phyloP scores from a whole-genome alignment of 2,797 vertebrate species.

The Urophycis tenuis region DNA sequence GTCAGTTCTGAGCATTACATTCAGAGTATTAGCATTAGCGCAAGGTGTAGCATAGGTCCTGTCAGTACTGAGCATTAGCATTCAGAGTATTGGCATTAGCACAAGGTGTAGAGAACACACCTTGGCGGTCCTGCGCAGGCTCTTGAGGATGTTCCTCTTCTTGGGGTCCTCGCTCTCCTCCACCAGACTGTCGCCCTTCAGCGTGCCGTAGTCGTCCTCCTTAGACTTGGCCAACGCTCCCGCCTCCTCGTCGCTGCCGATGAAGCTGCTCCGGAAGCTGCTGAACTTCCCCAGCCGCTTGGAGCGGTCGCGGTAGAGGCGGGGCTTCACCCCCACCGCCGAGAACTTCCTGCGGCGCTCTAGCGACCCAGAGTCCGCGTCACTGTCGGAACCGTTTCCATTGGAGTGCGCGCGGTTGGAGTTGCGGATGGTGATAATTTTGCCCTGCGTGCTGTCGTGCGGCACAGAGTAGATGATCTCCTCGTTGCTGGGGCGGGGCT shows the following conservation, averaged over 20 bases:
- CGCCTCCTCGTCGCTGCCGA: constrained; percentile 90
- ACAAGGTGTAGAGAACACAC: constrained; percentile 52
- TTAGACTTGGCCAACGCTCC: constrained; percentile 84
- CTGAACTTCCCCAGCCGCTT: constrained; percentile 86
- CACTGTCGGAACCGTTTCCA: constrained; percentile 92
- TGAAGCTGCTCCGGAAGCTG: constrained; percentile 87
- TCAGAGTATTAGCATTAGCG: no score
- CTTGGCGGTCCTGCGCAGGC: constrained; percentile 89
- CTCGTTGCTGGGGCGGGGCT: constrained; percentile 86
- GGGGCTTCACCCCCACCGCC: constrained; percentile 80
- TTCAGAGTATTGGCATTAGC: no score
- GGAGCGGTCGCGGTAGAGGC: constrained; percentile 86
- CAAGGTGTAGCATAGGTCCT: no score
- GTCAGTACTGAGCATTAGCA: no score
- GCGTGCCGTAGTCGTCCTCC: constrained; percentile 79
- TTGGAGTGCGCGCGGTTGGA: constrained; percentile 91
- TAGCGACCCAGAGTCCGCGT: constrained; percentile 90
- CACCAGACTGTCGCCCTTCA: constrained; percentile 82
- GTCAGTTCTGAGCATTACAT: no score
- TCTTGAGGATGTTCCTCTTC: constrained; percentile 91
- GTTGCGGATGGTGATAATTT: constrained; percentile 96
- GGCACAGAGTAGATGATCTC: constrained; percentile 98
- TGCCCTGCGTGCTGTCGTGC: constrained; percentile 96
- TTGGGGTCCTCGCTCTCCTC: constrained; percentile 87
- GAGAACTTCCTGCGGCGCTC: constrained; percentile 85